phyloP scores from a whole-genome alignment of 2,797 vertebrate genomes.

The Xyrichtys novacula region DNA sequence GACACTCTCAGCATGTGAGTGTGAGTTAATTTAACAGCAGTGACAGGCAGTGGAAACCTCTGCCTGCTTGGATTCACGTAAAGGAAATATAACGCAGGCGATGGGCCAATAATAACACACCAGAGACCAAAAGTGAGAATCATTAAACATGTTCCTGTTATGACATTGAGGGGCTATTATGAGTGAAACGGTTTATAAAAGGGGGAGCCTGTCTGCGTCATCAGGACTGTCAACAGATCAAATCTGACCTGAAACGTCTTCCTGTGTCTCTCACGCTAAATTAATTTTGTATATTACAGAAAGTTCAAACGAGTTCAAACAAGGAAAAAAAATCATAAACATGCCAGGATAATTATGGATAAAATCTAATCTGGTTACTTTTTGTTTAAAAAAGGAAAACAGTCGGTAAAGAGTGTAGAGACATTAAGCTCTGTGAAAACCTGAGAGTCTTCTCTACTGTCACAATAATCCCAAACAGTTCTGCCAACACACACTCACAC shows the following conservation, averaged over 20 bases:
- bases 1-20: neutral
- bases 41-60: neutral
- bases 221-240: neutral
- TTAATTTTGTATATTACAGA: too few relatives aligned
- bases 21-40: neutral
- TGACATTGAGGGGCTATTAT: neutral
- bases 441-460: constrained; percentile 12
- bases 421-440: constrained; percentile 17
- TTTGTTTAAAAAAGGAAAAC: neutral
- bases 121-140: neutral
- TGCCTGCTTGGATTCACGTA: neutral
- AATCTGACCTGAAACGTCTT: neutral
- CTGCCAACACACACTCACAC: constrained; percentile 7
- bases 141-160: neutral
- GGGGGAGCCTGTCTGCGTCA: neutral
- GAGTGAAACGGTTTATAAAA: neutral
- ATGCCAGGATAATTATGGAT: constrained; percentile 7
- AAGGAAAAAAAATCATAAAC: neutral
- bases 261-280: neutral
- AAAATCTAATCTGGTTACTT: neutral
- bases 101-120: neutral
- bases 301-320: neutral
- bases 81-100: neutral
- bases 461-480: constrained; percentile 29
- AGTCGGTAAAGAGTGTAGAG: neutral